phyloP scores from a whole-genome alignment of 2,888 invertebrate genomes.

The Cerceris rybyensis region DNA sequence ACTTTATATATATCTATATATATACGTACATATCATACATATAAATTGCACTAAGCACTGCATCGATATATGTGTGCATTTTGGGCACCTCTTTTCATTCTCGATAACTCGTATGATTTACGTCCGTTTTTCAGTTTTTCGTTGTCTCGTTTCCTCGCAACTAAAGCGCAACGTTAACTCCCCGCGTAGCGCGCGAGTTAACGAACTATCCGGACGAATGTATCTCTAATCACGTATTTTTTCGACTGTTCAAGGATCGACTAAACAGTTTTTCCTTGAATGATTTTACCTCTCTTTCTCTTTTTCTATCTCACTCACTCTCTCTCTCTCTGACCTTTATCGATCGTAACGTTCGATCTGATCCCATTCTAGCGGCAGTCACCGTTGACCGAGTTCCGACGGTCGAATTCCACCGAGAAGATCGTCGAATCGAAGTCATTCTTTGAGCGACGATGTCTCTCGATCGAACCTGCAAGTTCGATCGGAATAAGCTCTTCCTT shows the following conservation, averaged over 20 bases:
- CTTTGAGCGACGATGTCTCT: neutral
- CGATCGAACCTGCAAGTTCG: neutral
- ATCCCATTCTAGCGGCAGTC: conserved; percentile 53
- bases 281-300: conserved; percentile 26
- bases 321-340: conserved; percentile 45
- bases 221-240: conserved; percentile 72
- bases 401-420: conserved; percentile 6
- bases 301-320: conserved; percentile 55
- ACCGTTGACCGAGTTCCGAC: conserved; percentile 40
- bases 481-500: too few species aligned
- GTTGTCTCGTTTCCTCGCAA: conserved; percentile 71
- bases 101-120: conserved; percentile 76
- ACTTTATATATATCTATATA: conserved; percentile 77
- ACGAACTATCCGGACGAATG: conserved; percentile 43
- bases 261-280: conserved; percentile 64
- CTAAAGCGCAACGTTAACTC: conserved; percentile 60
- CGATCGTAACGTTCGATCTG: conserved; percentile 41
- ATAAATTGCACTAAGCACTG: conserved; percentile 82
- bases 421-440: neutral
- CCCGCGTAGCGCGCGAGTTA: conserved; percentile 45
- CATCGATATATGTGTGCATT: conserved; percentile 82
- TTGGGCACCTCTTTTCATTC: conserved; percentile 81
- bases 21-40: conserved; percentile 80
- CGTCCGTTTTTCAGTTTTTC: conserved; percentile 70
- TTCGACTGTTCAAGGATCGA: conserved; percentile 77